A percentile compares a stretch with the other conserved stretches of the same genome.
These are phyloP conservation scores for Coremacera marginata DNA, from an alignment of 2,888 invertebrate species.

Conservation along the genomic window DNA sequence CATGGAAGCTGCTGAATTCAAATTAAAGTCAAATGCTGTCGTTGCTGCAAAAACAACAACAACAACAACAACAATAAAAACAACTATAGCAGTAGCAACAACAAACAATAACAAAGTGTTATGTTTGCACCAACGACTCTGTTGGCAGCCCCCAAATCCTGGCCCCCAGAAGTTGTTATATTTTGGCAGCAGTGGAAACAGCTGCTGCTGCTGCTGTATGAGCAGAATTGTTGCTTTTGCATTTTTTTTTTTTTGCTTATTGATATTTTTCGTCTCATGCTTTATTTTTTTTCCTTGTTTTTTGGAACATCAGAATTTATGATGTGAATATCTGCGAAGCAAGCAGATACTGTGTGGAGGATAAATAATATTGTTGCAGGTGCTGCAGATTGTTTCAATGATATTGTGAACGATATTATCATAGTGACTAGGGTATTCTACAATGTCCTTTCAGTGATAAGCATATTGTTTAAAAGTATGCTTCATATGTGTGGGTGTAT, in stretches of 20 bases:
- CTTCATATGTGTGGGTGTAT: background rate
- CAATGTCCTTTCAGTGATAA: too few relatives aligned
- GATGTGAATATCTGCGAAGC: slow-evolving; percentile 34
- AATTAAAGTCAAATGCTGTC: background rate
- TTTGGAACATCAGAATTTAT: slow-evolving; percentile 19
- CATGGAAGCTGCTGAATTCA: background rate
- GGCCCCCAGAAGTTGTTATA: background rate
- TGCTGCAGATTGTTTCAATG: background rate
- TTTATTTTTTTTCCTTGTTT: background rate
- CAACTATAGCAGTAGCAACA: background rate
- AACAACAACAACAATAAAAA: background rate
- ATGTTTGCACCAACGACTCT: background rate
- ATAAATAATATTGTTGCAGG: slow-evolving; percentile 34
- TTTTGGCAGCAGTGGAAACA: background rate
- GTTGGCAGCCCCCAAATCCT: background rate
- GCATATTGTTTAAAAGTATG: background rate
- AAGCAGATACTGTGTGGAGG: background rate
- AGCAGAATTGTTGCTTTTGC: background rate
- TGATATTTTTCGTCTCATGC: background rate
- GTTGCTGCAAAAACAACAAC: background rate
- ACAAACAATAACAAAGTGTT: background rate
- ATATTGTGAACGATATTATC: background rate
- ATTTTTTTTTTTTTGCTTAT: background rate
- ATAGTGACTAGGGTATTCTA: background rate
- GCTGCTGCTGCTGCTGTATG: background rate